Base-by-base conservation (phyloP, 2,888 invertebrate species). In the Drosophila nr. medialis region DNA sequence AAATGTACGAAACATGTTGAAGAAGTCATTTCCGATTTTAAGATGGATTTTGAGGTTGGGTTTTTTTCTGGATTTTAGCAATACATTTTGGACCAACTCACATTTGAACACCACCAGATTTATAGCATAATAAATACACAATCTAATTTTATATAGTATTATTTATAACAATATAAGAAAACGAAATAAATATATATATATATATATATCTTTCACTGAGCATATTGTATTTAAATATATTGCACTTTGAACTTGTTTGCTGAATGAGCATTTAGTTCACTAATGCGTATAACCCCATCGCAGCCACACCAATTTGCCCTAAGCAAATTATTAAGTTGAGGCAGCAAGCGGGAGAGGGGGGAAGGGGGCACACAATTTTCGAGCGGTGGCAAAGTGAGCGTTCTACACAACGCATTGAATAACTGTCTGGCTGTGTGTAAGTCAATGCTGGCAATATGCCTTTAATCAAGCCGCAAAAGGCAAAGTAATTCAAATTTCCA, bases 401-500 rank as follows among this genome's bases (percentile, higher is more conserved):
- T 45, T 45, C 45, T 8, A 27, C 38, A 7, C 8, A 55, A 38
- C 55, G n/a, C 55, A 55, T 29, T 55, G 55, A 38, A 38, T 38
- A 38, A 29, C 51, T 62, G 48, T 24, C 18, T 48, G 53, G 21
- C 45, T 8, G 32, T 34, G n/a, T 10, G 45, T n/a, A 48, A 50
- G 36, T 30, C 48, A 38, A 48, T 38, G 24, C 38, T 59, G 67
- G 56, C 67, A 72, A 72, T 86, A 77, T 82, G 85, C 83, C 83
- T 85, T 83, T 81, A 86, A 85, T 85, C 83, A 85, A 87, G 73
- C 75, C 80, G 67, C 81, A 67, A 75, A 81, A 71, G 81, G 70
- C 75, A 75, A 83, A 85, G 87, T 86, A 80, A 79, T 83, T 85
- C 74, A 73, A 73, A 86, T 83, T 90, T 89, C 81, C 79, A 87